These are phyloP conservation scores for Prochilodus magdalenae DNA, from an alignment of 2,113 vertebrate species.

Conservation along the genomic window DNA sequence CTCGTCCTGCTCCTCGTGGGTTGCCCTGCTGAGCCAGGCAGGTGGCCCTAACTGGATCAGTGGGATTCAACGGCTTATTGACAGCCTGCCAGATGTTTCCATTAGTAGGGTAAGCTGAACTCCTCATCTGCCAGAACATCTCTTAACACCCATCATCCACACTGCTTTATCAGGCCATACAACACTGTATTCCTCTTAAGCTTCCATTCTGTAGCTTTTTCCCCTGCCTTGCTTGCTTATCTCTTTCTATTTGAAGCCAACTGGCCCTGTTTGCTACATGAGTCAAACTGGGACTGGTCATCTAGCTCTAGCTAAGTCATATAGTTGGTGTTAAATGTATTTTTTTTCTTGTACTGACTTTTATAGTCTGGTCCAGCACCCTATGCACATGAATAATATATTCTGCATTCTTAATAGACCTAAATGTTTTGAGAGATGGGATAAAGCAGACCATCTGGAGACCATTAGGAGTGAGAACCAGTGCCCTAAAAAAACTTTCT, in stretches of 20 bases:
- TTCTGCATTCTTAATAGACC: too few relatives aligned
- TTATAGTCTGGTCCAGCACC: too few relatives aligned
- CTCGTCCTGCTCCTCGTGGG: constrained; percentile 32
- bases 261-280: too few relatives aligned
- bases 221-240: not conserved
- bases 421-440: too few relatives aligned
- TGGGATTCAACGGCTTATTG: constrained; percentile 28
- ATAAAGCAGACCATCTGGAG: too few relatives aligned
- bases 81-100: constrained; percentile 47
- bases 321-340: too few relatives aligned
- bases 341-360: too few relatives aligned
- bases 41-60: constrained; percentile 50
- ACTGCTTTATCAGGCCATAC: constrained; percentile 34
- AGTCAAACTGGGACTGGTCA: too few relatives aligned
- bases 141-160: constrained; percentile 46
- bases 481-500: too few relatives aligned
- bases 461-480: too few relatives aligned
- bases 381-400: too few relatives aligned
- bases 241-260: constrained; percentile 21
- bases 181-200: constrained; percentile 5
- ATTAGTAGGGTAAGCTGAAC: constrained; percentile 25
- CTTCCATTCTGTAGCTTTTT: not conserved
- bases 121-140: constrained; percentile 31
- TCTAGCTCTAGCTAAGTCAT: too few relatives aligned
- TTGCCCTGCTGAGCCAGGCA: constrained; percentile 32